Evolutionary conservation across 2,113 vertebrate genomes (phyloP).

Genomic region (Rhombomys opimus): DNA sequence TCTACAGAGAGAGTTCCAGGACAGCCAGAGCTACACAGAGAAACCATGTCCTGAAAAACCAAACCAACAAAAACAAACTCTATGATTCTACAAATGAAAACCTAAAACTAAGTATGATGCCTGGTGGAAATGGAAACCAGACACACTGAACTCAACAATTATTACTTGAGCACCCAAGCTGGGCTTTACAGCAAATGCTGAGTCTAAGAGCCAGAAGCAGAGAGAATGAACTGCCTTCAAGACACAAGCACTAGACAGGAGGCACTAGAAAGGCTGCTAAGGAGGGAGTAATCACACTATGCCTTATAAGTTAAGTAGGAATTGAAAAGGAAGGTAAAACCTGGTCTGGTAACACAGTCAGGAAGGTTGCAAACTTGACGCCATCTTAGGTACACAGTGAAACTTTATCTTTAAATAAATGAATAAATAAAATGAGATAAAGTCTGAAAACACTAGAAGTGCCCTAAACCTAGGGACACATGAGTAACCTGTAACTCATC

Average conservation of each 20-base stretch:
- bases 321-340: background rate
- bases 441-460: conserved; percentile 30
- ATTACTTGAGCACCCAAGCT: background rate
- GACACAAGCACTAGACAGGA: background rate
- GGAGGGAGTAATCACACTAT: background rate
- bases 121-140: background rate
- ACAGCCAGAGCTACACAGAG: background rate
- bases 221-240: background rate
- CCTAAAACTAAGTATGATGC: background rate
- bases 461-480: conserved; percentile 4
- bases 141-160: background rate
- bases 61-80: background rate
- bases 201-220: background rate
- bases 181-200: background rate
- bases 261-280: background rate
- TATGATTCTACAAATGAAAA: background rate
- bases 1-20: background rate
- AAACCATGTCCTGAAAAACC: background rate
- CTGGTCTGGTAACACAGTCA: background rate
- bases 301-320: background rate
- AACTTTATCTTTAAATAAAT: background rate
- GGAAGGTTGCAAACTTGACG: background rate
- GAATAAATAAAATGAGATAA: background rate
- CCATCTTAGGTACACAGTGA: background rate
- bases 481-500: conserved; percentile 23